Conservation (phyloP, 2,113 vertebrate species). For the Odontophorus gujanensis region DNA sequence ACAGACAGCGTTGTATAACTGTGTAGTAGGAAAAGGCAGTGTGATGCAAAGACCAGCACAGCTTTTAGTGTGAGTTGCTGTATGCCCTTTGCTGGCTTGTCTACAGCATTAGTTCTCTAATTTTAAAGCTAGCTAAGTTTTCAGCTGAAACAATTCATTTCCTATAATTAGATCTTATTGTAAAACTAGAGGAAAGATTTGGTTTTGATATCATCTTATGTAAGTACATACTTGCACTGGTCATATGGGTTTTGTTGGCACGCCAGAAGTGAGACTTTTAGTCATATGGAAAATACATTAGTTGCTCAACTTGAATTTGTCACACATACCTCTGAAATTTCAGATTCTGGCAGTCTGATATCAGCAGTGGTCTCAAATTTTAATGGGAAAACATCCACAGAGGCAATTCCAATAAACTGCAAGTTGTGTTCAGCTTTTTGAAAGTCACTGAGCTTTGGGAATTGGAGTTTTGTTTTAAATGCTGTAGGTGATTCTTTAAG, state of each 20-base stretch:
- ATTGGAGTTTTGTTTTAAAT: not conserved
- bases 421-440: not conserved
- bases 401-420: not conserved
- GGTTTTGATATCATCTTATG: constrained; percentile 13
- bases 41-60: not conserved
- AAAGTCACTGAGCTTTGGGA: not conserved
- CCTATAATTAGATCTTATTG: not conserved
- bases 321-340: not conserved
- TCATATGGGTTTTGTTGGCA: not conserved
- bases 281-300: constrained; percentile 30
- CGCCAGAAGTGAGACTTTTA: constrained; percentile 21
- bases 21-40: not conserved
- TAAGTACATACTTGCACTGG: not conserved
- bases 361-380: not conserved
- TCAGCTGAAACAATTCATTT: not conserved
- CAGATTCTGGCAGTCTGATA: not conserved
- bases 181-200: not conserved
- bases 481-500: not conserved
- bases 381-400: not conserved
- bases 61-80: fast-evolving
- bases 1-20: not conserved
- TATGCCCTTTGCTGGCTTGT: not conserved
- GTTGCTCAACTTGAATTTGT: constrained; percentile 38
- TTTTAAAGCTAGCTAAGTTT: not conserved
- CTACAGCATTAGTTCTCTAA: not conserved